A percentile compares a stretch with the other conserved stretches of the same genome.
Conservation (phyloP, 2,888 invertebrate species). For the Tolmerus cingulatus region DNA sequence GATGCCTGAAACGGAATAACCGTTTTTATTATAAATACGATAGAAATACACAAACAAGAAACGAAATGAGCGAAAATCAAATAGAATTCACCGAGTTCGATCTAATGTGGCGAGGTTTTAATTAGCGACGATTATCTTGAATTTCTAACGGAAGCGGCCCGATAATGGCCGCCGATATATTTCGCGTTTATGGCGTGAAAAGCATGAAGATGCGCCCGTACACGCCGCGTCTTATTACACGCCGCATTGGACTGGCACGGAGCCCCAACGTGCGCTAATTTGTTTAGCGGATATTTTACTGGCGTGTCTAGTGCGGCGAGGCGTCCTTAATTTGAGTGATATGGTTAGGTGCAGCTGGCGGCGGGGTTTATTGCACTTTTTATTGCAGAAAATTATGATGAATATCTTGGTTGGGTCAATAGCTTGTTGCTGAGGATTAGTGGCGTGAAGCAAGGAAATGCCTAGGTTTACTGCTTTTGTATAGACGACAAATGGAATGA, state of each 20-base stretch:
- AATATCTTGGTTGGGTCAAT: background rate
- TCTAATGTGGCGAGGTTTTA: background rate
- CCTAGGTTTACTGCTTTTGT: background rate
- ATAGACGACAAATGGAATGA: background rate
- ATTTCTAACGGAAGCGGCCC: conserved; percentile 26
- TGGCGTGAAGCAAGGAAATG: background rate
- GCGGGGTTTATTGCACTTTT: background rate
- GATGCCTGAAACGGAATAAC: conserved; percentile 71
- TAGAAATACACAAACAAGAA: background rate
- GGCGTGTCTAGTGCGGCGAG: background rate
- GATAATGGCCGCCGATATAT: background rate
- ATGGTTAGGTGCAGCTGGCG: background rate
- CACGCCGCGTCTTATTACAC: background rate
- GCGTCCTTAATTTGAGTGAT: background rate
- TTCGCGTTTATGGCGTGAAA: background rate
- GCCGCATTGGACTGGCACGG: background rate
- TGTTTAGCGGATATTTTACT: background rate
- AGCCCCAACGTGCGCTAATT: background rate
- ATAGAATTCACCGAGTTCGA: background rate
- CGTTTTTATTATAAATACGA: conserved; percentile 24
- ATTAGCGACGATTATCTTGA: conserved; percentile 29
- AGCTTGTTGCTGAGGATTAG: background rate
- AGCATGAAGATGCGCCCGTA: background rate
- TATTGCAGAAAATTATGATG: background rate
- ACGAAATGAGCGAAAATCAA: background rate